Percentiles rank a stretch among this genome's conserved stretches.
Conservation (phyloP, 1,140 invertebrate genomes). For the Conopomorpha cramerella region DNA sequence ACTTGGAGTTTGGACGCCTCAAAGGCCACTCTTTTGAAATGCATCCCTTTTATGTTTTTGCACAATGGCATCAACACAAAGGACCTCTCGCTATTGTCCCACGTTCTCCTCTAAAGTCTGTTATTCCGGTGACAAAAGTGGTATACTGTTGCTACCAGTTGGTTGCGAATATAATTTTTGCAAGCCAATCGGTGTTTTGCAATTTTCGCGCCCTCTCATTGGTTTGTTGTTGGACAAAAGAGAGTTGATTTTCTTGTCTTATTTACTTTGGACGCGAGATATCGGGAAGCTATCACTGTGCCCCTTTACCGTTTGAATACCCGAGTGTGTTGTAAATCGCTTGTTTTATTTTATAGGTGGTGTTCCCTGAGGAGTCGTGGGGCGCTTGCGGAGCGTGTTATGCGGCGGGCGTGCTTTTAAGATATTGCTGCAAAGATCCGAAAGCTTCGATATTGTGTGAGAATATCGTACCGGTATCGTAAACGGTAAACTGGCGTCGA, state of each 20-base stretch:
- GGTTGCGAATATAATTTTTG: conserved; percentile 52
- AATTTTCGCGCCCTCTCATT: conserved; percentile 22
- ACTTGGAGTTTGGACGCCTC: conserved; percentile 23
- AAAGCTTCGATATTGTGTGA: conserved; percentile 17
- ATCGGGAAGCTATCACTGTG: conserved; percentile 27
- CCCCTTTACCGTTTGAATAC: conserved; percentile 32
- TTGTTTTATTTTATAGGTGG: conserved; percentile 58
- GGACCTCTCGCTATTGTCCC: conserved; percentile 22
- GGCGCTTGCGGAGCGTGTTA: conserved; percentile 9
- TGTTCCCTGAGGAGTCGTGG: conserved; percentile 25
- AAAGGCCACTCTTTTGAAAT: conserved; percentile 38
- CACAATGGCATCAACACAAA: conserved; percentile 40
- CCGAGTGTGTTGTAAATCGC: conserved; percentile 45
- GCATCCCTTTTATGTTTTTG: conserved; percentile 30
- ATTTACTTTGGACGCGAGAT: background rate
- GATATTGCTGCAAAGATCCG: conserved; percentile 37
- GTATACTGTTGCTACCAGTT: conserved; percentile 24
- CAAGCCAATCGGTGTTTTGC: conserved; percentile 45
- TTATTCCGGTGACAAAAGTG: conserved; percentile 25
- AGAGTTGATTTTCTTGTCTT: conserved; percentile 7
- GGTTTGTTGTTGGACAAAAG: conserved; percentile 32
- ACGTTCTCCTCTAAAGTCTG: conserved; percentile 17
- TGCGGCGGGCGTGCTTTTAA: conserved; percentile 32
- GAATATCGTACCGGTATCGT: conserved; percentile 15
- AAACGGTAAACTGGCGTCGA: no score